Base-by-base conservation (phyloP, 2,113 vertebrate genomes). In the Sphaerodactylus townsendi region DNA sequence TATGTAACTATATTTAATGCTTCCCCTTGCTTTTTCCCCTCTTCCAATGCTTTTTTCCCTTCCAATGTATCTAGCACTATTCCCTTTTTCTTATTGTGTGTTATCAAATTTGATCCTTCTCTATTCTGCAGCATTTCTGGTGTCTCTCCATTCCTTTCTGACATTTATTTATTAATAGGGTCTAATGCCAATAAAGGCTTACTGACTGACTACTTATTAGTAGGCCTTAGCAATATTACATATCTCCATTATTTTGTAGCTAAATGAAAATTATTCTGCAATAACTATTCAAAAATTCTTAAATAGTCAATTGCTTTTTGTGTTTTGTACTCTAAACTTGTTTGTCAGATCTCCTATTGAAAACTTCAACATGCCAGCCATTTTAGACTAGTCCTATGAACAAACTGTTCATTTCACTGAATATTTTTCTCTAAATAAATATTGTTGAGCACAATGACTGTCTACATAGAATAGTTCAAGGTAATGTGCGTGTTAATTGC, bases 381-480 rank as follows among this genome's bases (percentile, higher is more conserved):
- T 39, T 86, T 86, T 90, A 33, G 59, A 77, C 23, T 46, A n/a
- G 9, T 44, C 30, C 56, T 33, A 79, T 5, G 41, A n/a, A 39
- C 21, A 79, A 17, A 66, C 10, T 15, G 8, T 79, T 46, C 10
- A 53, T 19, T 53, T 53, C 2, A 53, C 6, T 13, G 41, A 35
- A 86, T 65, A 64, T 65, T 69, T 75, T 81, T 75, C 88, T 88
- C 9, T 69, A 84, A 28, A 46, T n/a, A 86, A 85, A 93, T 88
- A 88, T 89, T 92, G 85, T 85, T 62, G 76, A 44, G 14, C 15
- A 11, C 37, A 80, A 37, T 79, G 79, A 84, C 79, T 71, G 82
- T 85, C 64, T 77, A 89, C 90, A 90, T 87, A 83, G 87, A 86
- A 86, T 91, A 90, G 50, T 28, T 65, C 89, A 82, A 76, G 77